Evolutionary conservation across 2,888 invertebrate species (phyloP).

Genomic region (Conops quadrifasciatus): DNA sequence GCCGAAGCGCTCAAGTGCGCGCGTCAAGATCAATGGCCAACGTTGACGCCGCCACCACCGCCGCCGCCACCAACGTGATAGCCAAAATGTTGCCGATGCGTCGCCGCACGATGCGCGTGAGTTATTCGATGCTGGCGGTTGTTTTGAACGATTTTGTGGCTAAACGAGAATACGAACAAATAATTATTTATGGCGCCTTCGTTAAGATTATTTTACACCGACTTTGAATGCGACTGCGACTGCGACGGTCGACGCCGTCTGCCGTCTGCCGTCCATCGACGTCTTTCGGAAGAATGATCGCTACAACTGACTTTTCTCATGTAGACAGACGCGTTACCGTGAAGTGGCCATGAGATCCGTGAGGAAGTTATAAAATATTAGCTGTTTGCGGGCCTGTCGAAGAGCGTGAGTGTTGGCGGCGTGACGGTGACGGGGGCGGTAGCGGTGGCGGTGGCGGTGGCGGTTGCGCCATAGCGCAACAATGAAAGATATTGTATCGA

Average conservation of each 20-base stretch:
- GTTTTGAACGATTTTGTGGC: neutral
- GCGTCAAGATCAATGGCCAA: neutral
- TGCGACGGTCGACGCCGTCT: neutral
- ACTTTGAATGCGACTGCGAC: neutral
- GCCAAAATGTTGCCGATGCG: conserved; percentile 12
- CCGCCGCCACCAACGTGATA: conserved; percentile 5
- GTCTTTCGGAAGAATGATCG: no score
- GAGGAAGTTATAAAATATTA: conserved; percentile 25
- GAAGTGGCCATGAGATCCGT: conserved; percentile 1
- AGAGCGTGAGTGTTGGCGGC: conserved; percentile 25
- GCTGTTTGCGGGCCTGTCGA: conserved; percentile 26
- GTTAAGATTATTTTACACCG: neutral
- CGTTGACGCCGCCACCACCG: neutral
- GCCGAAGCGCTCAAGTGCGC: conserved; percentile 25
- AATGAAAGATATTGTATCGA: conserved; percentile 3
- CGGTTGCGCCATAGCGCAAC: neutral
- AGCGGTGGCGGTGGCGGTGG: neutral
- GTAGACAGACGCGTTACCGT: conserved; percentile 1
- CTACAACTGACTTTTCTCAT: neutral
- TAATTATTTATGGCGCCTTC: conserved; percentile 36
- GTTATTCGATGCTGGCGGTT: neutral
- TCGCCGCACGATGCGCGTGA: conserved; percentile 9
- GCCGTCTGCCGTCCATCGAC: neutral
- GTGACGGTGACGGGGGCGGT: neutral
- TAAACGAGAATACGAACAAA: conserved; percentile 16